phyloP scores from a whole-genome alignment of 2,113 vertebrate genomes.

The Potamarius usumacintae region DNA sequence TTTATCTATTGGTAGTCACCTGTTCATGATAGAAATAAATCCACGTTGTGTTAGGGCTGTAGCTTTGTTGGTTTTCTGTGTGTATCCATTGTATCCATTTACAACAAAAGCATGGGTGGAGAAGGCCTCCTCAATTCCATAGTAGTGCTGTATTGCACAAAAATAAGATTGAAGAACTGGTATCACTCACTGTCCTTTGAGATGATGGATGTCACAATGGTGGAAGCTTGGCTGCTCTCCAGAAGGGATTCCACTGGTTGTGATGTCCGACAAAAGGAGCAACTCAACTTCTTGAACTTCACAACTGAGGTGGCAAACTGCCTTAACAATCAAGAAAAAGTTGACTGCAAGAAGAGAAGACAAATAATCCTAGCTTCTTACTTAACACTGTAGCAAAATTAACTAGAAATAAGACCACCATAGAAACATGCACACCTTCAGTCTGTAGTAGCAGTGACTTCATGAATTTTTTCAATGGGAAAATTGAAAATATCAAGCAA shows the following conservation, averaged over 20 bases:
- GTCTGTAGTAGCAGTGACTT: too few species aligned
- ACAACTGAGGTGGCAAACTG: conserved; percentile 25
- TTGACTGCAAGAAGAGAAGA: background rate
- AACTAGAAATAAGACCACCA: too few species aligned
- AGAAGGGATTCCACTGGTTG: background rate
- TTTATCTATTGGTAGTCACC: too few species aligned
- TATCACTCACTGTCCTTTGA: conserved; percentile 8
- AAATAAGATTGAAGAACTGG: background rate
- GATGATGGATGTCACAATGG: conserved; percentile 9
- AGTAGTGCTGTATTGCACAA: too few species aligned
- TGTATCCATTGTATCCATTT: background rate
- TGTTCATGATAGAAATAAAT: too few species aligned
- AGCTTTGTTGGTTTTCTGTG: too few species aligned
- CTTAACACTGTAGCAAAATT: too few species aligned
- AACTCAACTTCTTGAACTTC: conserved; percentile 16
- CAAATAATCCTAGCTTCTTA: background rate
- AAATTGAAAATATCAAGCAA: too few species aligned
- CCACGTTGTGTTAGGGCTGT: too few species aligned
- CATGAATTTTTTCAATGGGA: too few species aligned
- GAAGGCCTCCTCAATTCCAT: too few species aligned
- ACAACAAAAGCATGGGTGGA: background rate
- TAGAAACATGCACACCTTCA: too few species aligned
- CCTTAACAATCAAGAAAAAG: background rate
- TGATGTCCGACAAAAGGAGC: background rate
- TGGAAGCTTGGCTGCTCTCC: conserved; percentile 20